These are phyloP conservation scores for Ctenodactylus gundi DNA, from an alignment of 2,113 vertebrate genomes.

Conservation along the genomic window DNA sequence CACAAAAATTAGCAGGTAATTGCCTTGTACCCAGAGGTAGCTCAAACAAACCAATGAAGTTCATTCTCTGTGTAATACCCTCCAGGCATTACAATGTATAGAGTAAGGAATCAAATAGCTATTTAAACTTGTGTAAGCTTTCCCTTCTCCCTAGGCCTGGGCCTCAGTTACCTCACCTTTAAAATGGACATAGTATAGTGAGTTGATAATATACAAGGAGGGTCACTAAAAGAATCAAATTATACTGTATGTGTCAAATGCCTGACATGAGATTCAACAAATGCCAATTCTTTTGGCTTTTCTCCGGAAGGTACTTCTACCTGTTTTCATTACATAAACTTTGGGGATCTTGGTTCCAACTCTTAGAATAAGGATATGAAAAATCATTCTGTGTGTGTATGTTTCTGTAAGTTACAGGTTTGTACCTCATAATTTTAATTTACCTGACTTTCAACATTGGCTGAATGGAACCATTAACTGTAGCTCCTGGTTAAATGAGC, in stretches of 20 bases:
- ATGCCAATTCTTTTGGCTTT: background rate
- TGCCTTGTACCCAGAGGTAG: background rate
- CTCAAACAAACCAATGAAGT: background rate
- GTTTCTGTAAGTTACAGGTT: background rate
- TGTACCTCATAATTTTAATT: background rate
- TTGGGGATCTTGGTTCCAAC: background rate
- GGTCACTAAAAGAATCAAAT: background rate
- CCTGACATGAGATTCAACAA: background rate
- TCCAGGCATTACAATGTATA: background rate
- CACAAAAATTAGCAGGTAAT: background rate
- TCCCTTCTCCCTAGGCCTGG: background rate
- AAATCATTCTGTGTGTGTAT: background rate
- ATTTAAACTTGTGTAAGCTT: background rate
- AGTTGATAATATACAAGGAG: background rate
- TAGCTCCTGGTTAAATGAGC: slow-evolving; percentile 7
- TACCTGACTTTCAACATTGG: background rate
- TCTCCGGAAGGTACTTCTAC: background rate
- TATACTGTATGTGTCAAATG: background rate
- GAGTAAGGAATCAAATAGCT: background rate
- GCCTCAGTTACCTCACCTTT: background rate
- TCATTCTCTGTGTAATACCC: background rate
- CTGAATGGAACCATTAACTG: background rate
- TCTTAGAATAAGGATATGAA: background rate
- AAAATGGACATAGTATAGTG: background rate
- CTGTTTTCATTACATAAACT: background rate